Conservation (phyloP, 2,888 invertebrate species). For the Tipula helvola region DNA sequence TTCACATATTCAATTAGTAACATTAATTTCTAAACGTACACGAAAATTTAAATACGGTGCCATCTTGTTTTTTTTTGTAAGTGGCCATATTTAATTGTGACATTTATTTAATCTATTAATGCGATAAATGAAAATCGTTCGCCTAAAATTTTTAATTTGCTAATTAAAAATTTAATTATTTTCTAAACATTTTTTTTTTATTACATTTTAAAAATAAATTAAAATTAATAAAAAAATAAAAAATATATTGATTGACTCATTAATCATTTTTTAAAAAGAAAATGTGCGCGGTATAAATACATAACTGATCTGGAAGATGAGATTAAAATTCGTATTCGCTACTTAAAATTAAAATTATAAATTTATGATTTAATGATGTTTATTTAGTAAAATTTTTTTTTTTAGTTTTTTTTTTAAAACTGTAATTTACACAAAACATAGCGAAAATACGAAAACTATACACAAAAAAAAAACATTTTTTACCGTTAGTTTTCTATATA, state of each 20-base stretch:
- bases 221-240: neutral
- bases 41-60: neutral
- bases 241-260: neutral
- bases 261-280: neutral
- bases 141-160: neutral
- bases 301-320: neutral
- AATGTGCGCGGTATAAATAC: neutral
- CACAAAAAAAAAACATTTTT: constrained; percentile 7
- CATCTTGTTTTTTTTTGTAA: neutral
- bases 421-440: neutral
- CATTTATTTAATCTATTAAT: neutral
- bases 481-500: neutral
- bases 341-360: neutral
- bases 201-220: neutral
- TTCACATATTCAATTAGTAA: neutral
- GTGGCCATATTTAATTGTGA: neutral
- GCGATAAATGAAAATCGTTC: neutral
- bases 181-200: neutral
- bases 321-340: neutral
- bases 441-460: neutral
- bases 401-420: neutral
- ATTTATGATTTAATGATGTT: neutral
- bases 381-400: neutral
- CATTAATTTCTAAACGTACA: neutral
- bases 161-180: neutral